phyloP scores from a whole-genome alignment of 2,113 vertebrate genomes.

The Megaceryle torquata region DNA sequence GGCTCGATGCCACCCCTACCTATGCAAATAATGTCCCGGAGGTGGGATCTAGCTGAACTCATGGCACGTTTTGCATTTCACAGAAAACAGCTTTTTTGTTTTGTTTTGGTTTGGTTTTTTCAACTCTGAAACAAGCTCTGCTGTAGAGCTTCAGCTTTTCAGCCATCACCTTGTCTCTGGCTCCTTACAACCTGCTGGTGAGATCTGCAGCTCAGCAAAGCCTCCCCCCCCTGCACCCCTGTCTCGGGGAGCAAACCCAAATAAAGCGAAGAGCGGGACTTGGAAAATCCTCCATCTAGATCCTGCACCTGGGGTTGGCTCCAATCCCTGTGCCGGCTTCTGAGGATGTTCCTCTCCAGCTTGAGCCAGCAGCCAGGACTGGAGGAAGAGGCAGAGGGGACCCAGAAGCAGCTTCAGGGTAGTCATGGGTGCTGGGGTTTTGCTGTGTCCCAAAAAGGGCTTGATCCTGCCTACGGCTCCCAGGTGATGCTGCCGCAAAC shows the following conservation, averaged over 20 bases:
- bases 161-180: not conserved
- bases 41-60: not conserved
- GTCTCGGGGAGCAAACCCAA: not conserved
- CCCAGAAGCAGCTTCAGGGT: not conserved
- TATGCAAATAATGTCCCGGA: too few relatives aligned
- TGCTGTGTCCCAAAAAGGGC: not conserved
- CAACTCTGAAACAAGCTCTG: not conserved
- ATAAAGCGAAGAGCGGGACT: not conserved
- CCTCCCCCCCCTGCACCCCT: not conserved
- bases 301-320: not conserved
- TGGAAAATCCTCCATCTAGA: not conserved
- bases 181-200: not conserved
- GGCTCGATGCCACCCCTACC: not conserved
- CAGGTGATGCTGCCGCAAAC: fast-evolving
- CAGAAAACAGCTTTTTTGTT: not conserved
- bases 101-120: too few relatives aligned
- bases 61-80: not conserved
- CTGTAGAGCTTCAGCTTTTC: fast-evolving
- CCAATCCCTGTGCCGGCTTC: not conserved
- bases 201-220: not conserved
- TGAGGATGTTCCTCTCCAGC: not conserved
- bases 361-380: fast-evolving
- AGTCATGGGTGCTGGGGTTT: fast-evolving
- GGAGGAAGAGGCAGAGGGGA: not conserved
- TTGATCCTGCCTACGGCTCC: not conserved